Conservation (phyloP, 2,888 invertebrate genomes). For the Tachina fera region DNA sequence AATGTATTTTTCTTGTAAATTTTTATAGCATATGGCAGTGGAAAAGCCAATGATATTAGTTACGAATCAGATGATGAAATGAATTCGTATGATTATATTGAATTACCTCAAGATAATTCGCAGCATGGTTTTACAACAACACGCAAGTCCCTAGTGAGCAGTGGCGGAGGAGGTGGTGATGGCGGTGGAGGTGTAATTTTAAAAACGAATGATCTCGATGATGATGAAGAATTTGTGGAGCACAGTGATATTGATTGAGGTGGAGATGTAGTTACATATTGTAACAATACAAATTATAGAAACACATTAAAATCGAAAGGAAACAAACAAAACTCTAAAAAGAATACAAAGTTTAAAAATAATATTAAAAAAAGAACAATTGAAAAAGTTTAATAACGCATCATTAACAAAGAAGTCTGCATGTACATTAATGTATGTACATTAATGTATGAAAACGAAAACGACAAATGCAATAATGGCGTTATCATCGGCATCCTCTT, state of each 20-base stretch:
- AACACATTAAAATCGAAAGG: slow-evolving; percentile 46
- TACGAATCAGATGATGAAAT: slow-evolving; percentile 80
- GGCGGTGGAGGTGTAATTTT: slow-evolving; percentile 69
- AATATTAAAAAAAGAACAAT: slow-evolving; percentile 34
- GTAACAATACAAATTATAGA: slow-evolving; percentile 64
- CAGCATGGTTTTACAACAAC: slow-evolving; percentile 73
- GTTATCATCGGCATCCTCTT: neutral
- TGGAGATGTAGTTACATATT: slow-evolving; percentile 73
- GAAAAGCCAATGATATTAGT: slow-evolving; percentile 76
- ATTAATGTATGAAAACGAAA: slow-evolving; percentile 7
- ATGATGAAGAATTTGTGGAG: slow-evolving; percentile 78
- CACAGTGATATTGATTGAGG: slow-evolving; percentile 82
- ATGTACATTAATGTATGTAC: slow-evolving; percentile 6
- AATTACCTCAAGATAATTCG: slow-evolving; percentile 77
- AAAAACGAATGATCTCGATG: slow-evolving; percentile 79
- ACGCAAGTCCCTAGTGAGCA: slow-evolving; percentile 46
- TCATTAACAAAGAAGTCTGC: slow-evolving; percentile 28
- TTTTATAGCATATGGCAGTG: slow-evolving; percentile 81
- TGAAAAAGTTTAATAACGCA: slow-evolving; percentile 37
- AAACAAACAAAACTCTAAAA: slow-evolving; percentile 52
- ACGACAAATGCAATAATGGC: neutral
- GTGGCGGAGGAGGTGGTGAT: slow-evolving; percentile 42
- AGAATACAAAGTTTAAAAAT: slow-evolving; percentile 57
- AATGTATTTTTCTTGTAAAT: neutral
- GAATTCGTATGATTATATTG: slow-evolving; percentile 75